Evolutionary conservation across 2,113 vertebrate genomes (phyloP).

Genomic region (Trematocara stigmaticum): DNA sequence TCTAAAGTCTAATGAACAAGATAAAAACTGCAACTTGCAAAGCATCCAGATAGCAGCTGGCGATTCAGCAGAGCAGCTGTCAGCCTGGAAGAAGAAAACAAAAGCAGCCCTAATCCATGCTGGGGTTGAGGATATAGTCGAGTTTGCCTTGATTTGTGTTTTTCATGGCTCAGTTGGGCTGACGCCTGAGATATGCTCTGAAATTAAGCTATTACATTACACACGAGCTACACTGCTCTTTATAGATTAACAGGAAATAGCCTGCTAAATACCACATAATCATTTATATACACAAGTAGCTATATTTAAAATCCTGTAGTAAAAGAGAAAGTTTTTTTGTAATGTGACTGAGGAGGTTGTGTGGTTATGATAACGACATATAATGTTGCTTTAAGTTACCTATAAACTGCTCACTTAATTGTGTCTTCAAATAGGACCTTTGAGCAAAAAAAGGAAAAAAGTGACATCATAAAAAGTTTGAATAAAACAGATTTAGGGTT

Average conservation of each 20-base stretch:
- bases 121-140: neutral
- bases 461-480: neutral
- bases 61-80: neutral
- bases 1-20: neutral
- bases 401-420: neutral
- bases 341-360: neutral
- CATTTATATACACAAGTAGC: constrained; percentile 15
- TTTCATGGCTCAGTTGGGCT: constrained; percentile 32
- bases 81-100: neutral
- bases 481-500: neutral
- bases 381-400: neutral
- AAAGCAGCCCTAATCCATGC: neutral
- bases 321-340: neutral
- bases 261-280: constrained; percentile 17
- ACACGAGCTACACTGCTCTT: constrained; percentile 20
- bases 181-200: constrained; percentile 25
- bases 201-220: constrained; percentile 21
- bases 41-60: constrained; percentile 27
- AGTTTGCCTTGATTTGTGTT: neutral
- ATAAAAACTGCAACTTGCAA: neutral
- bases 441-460: neutral
- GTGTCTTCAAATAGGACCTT: neutral
- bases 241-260: constrained; percentile 22
- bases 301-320: neutral
- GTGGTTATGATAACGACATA: neutral